These are phyloP conservation scores for Rhamphomyia laevipes DNA, from an alignment of 2,888 invertebrate species.

Conservation along the genomic window DNA sequence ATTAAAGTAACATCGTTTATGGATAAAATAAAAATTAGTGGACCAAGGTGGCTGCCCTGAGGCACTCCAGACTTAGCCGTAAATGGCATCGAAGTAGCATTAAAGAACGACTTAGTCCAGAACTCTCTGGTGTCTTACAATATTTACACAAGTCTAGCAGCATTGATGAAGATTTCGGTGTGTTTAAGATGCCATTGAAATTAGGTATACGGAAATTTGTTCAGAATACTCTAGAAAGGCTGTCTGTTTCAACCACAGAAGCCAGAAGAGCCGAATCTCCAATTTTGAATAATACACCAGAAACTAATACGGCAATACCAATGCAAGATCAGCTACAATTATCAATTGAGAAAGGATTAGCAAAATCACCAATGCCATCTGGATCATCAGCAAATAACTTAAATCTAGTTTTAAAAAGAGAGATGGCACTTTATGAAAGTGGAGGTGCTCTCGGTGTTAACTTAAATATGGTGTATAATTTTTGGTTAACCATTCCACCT, in stretches of 20 bases:
- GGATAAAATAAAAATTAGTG: too few relatives aligned
- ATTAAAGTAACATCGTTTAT: too few relatives aligned
- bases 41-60: too few relatives aligned
- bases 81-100: too few relatives aligned
- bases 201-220: slow-evolving; percentile 1
- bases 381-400: slow-evolving; percentile 1
- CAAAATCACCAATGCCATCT: neutral
- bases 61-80: too few relatives aligned
- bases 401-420: slow-evolving; percentile 1
- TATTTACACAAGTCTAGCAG: slow-evolving; percentile 1
- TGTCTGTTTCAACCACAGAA: slow-evolving; percentile 1
- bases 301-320: neutral
- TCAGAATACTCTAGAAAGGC: slow-evolving; percentile 1
- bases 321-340: slow-evolving; percentile 1
- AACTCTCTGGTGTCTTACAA: neutral
- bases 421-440: slow-evolving; percentile 1
- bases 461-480: neutral
- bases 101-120: neutral
- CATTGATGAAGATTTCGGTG: neutral
- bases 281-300: neutral
- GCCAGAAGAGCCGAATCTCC: neutral
- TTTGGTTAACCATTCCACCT: neutral
- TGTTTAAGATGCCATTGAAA: slow-evolving; percentile 1
- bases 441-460: neutral
- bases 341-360: neutral